Evolutionary conservation across 2,888 invertebrate genomes (phyloP), one percentile per base, ranked within the genome.

Genomic region (Hyposoter dolosus): DNA sequence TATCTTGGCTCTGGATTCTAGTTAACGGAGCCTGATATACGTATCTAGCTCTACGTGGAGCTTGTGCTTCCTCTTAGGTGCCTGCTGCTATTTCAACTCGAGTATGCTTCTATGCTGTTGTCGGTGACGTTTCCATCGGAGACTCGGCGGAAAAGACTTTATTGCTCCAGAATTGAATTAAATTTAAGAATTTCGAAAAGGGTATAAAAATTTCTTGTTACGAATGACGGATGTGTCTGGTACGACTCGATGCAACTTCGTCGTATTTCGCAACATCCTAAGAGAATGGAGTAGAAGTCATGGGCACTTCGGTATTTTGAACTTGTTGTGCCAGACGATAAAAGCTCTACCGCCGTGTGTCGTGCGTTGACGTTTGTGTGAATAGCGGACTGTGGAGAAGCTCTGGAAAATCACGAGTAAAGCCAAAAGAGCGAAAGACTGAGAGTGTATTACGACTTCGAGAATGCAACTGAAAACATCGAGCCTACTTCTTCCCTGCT

Each of bases 31-130:
- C 66, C n/a, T 28, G 10, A 60, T 56, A 17, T 60, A 40, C 5
- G 50, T 56, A 35, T 53, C 40, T 28, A 19, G 28, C 17, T 83
- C 63, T 47, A 63, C 65, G 50, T 65, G 7, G 45, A 81, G 72
- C 76, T 84, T 84, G 72, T 81, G 81, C 77, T 78, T 47, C 72
- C 47, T 77, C 77, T 66, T 60, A 84, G 76, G 75, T 82, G 56
- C 66, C 81, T 65, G 74, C 66, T 82, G 81, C 68, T 68, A 66
- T 28, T 79, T 74, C 47, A 32, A 43, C 78, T 69, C 75, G 43
- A 56, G 40, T 56, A 43, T 45, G 15, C 75, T 75, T 74, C 53
- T 50, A 71, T 40, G 35, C 40, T 77, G 50, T 81, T 81, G 68
- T 60, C 35, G 72, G 71, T 76, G 76, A 81, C 84, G 32, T 76